Percentiles rank a stretch among this genome's conserved stretches.
These are phyloP conservation scores for Drosophila rufa DNA, from an alignment of 1,140 invertebrate genomes.

Conservation along the genomic window DNA sequence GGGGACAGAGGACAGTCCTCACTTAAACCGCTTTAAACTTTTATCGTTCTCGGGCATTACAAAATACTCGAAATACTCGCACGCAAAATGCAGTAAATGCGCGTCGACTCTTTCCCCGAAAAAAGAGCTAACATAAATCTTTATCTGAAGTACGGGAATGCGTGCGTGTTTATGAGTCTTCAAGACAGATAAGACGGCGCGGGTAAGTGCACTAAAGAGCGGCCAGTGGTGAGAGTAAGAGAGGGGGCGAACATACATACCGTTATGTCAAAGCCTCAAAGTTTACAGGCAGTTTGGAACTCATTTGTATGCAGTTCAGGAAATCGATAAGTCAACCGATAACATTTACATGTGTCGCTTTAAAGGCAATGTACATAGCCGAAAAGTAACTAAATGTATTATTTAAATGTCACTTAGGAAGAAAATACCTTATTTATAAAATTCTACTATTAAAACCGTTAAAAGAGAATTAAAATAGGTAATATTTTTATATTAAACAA, in stretches of 20 bases:
- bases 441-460: too few species aligned
- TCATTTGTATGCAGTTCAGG: slow-evolving; percentile 49
- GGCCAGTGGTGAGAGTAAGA: slow-evolving; percentile 4
- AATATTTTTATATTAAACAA: too few species aligned
- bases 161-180: slow-evolving; percentile 55
- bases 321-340: slow-evolving; percentile 45
- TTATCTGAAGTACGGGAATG: slow-evolving; percentile 65
- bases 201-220: slow-evolving; percentile 31
- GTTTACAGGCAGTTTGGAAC: slow-evolving; percentile 26
- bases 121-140: slow-evolving; percentile 69
- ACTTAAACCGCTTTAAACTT: slow-evolving; percentile 67
- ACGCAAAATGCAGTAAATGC: slow-evolving; percentile 25
- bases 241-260: slow-evolving; percentile 23
- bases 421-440: too few species aligned
- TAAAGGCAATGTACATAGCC: neutral
- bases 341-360: slow-evolving; percentile 16
- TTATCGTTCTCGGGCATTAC: slow-evolving; percentile 59
- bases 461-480: too few species aligned
- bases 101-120: slow-evolving; percentile 21
- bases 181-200: slow-evolving; percentile 37
- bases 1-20: neutral
- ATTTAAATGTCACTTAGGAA: neutral
- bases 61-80: slow-evolving; percentile 42
- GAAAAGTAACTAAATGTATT: neutral
- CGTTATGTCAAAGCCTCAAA: slow-evolving; percentile 39